Evolutionary conservation across 2,113 vertebrate species (phyloP).

Genomic region (Tinamus guttatus): DNA sequence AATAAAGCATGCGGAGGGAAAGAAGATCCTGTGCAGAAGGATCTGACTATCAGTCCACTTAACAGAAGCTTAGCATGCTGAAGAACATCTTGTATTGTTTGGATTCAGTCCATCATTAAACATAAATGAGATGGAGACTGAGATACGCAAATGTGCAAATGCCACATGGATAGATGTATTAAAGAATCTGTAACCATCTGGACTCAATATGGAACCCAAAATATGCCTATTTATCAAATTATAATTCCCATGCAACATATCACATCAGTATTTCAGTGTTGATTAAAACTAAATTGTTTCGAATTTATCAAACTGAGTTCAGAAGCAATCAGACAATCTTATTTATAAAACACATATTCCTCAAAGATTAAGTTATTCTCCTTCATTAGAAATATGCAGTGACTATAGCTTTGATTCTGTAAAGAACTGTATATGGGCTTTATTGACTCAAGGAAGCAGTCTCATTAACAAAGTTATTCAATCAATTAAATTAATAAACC

Average conservation of each 20-base stretch:
- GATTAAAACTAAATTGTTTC: constrained; percentile 64
- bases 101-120: constrained; percentile 80
- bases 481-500: background rate
- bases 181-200: constrained; percentile 78
- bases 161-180: constrained; percentile 76
- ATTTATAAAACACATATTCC: background rate
- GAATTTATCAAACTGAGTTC: constrained; percentile 45
- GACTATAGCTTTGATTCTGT: background rate
- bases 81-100: constrained; percentile 81
- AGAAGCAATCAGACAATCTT: background rate
- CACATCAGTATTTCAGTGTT: constrained; percentile 66
- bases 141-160: constrained; percentile 72
- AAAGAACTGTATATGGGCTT: background rate
- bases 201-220: constrained; percentile 74
- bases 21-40: background rate
- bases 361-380: background rate
- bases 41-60: constrained; percentile 53
- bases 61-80: constrained; percentile 73
- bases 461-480: background rate
- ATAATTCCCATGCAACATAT: constrained; percentile 63
- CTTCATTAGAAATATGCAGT: background rate
- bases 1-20: background rate
- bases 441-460: background rate
- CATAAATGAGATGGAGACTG: constrained; percentile 72
- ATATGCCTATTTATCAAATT: constrained; percentile 77